phyloP scores from a whole-genome alignment of 2,113 vertebrate species.

The Tautogolabrus adspersus region DNA sequence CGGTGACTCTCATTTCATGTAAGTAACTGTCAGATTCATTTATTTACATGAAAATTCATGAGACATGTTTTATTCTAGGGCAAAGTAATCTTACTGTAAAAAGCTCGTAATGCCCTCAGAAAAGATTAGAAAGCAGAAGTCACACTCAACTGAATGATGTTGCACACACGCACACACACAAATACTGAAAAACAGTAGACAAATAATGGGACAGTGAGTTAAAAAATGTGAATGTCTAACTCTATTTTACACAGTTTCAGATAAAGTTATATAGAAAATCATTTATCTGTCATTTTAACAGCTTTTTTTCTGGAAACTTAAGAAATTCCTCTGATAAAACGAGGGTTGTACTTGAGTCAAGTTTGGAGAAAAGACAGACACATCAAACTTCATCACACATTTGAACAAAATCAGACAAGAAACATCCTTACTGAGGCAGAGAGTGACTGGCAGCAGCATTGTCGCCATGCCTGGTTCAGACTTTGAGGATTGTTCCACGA shows the following conservation, averaged over 20 bases:
- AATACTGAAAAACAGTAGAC: background rate
- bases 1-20: background rate
- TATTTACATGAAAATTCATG: background rate
- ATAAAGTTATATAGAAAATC: too few species aligned
- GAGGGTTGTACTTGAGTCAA: background rate
- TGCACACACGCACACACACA: background rate
- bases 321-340: background rate
- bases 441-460: slow-evolving; percentile 64
- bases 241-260: background rate
- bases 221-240: too few species aligned
- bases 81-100: background rate
- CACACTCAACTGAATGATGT: background rate
- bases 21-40: background rate
- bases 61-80: background rate
- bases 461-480: slow-evolving; percentile 33
- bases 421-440: slow-evolving; percentile 76
- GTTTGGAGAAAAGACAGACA: background rate
- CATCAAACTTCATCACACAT: slow-evolving; percentile 5
- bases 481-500: slow-evolving; percentile 58
- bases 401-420: background rate
- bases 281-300: too few species aligned
- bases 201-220: slow-evolving; percentile 16
- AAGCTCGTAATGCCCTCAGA: background rate
- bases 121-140: background rate
- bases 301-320: too few species aligned